Conservation (phyloP, 2,888 invertebrate genomes). For the Oligia strigilis region DNA sequence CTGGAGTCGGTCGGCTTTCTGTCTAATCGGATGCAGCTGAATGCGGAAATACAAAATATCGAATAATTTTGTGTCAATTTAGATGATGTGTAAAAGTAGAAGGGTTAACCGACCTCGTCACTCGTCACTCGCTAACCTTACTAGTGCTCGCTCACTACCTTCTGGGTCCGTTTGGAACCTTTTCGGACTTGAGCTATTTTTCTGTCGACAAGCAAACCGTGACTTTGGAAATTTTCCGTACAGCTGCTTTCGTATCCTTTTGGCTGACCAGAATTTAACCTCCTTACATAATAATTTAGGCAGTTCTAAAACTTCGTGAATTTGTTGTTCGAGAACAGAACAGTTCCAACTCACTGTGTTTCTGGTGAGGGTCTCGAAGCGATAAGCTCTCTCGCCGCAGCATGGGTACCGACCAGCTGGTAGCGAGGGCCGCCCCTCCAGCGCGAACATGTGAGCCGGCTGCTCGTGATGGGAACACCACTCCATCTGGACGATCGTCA, state of each 20-base stretch:
- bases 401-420: slow-evolving; percentile 96
- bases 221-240: background rate
- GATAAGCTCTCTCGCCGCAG: slow-evolving; percentile 96
- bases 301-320: background rate
- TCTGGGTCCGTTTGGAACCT: background rate
- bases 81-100: background rate
- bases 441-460: slow-evolving; percentile 93
- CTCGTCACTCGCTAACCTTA: too few species aligned
- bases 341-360: slow-evolving; percentile 84
- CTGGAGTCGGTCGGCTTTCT: too few species aligned
- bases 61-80: background rate
- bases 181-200: background rate
- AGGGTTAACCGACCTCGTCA: too few species aligned
- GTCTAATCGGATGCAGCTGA: too few species aligned
- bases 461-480: slow-evolving; percentile 96
- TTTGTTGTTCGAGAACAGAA: background rate
- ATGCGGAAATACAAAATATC: background rate
- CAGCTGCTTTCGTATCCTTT: background rate
- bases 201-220: background rate
- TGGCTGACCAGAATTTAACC: background rate
- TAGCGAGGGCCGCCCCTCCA: slow-evolving; percentile 92
- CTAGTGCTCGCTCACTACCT: background rate
- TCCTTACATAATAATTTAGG: background rate
- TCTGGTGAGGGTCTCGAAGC: slow-evolving; percentile 93
- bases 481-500: slow-evolving; percentile 89